Evolutionary conservation across 2,888 invertebrate species (phyloP), one percentile per base, ranked within the genome.

Genomic region (Morpho deidamia): DNA sequence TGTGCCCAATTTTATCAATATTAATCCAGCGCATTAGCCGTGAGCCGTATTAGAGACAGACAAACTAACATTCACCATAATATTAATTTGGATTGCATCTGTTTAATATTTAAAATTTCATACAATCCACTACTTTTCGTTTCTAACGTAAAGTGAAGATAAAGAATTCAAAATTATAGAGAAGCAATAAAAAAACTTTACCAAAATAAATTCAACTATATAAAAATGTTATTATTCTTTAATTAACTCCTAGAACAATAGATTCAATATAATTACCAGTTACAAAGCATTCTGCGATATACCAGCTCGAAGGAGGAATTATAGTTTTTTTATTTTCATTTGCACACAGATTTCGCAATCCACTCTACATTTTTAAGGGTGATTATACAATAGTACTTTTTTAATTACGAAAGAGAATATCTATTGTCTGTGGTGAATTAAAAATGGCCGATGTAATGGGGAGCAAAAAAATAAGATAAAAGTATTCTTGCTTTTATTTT

Each of bases 361-460:
- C 44, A 44, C 23, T 46, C 37, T 14, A 23, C 11, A 46, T 38
- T 38, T 38, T 46, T 46, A 46, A 44, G 14, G 23, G 46, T 37
- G 23, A 11, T 9, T 34, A 37, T 11, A 46, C 46, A 46, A 46
- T 46, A 39, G 39, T 37, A 38, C 38, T 46, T 46, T 46, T 46
- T 46, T 46, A 46, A 46, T 46, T 46, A 46, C 46, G 46, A 46
- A 46, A 46, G 46, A 46, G 46, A 14, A 38, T 46, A 46, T 38
- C 46, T 23, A 46, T 46, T 46, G 46, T 46, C 46, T 46, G 23
- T 46, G 46, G 46, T 46, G 23, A 46, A 46, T 46, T 46, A 46
- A 46, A 46, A 46, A 46, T 46, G 45, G 45, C 45, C 45, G 45
- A 10, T 37, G 46, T 14, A 38, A 37, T n/a, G 39, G 7, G 37